These are phyloP conservation scores for Poeciliopsis turneri DNA, from an alignment of 2,797 vertebrate species.

Conservation along the genomic window DNA sequence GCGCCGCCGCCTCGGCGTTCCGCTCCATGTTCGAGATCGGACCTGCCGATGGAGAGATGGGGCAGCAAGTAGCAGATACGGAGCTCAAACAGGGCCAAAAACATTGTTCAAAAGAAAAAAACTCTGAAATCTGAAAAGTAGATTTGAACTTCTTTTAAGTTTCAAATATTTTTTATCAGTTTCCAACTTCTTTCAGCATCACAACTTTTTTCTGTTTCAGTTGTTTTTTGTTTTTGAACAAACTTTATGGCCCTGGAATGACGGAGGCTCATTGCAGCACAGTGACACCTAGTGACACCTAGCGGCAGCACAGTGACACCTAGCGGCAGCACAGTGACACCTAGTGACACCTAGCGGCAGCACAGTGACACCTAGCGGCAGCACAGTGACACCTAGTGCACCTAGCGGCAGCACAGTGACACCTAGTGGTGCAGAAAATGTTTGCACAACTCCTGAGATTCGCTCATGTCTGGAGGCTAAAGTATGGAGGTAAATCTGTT, in stretches of 20 bases:
- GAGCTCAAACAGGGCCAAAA: no score
- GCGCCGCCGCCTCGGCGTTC: slow-evolving; percentile 82
- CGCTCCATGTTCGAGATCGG: slow-evolving; percentile 82
- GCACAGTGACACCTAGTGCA: no score
- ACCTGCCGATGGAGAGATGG: slow-evolving; percentile 69
- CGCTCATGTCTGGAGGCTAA: background rate
- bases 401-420: no score
- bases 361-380: no score
- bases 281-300: background rate
- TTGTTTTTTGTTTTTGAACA: background rate
- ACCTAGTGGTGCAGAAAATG: background rate
- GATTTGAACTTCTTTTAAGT: no score
- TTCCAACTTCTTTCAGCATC: background rate
- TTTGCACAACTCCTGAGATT: background rate
- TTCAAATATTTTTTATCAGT: no score
- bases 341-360: no score
- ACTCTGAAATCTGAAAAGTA: no score
- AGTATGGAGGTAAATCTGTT: no score
- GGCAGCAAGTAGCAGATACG: background rate
- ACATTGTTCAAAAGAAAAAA: no score
- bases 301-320: no score
- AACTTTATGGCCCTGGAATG: no score
- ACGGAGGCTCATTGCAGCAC: background rate
- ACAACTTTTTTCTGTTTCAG: background rate
- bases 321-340: background rate